Base-by-base conservation (phyloP, 1,140 invertebrate species). In the Drosophila asahinai region DNA sequence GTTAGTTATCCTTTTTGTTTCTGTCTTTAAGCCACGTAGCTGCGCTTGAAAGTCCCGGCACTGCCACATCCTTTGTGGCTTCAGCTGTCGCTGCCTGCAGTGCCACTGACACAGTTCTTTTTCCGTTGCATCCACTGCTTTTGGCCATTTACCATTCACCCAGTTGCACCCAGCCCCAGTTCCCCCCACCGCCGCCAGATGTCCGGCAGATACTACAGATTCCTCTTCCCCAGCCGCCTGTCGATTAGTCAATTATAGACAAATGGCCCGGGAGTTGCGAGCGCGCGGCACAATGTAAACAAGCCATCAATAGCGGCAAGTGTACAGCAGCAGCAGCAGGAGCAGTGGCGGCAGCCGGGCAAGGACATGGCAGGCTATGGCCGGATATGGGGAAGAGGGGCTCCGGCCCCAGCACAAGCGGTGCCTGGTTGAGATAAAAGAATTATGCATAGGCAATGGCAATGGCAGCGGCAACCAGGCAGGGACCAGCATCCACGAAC, bases 191-290 rank as follows among this genome's bases (percentile, higher is more conserved):
- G 6, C 15, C 25, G 3, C 19, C 11, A 25, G 19, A 9, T 14
- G 17, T 30, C 55, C 30, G 25, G 25, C 45, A 59, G 36, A 27
- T 59, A 22, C 47, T n/a, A 51, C 38, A 11, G 33, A n/a, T 36
- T 14, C 40, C 14, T 30, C 58, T 47, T 51, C 15, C 33, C 54
- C 80, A 55, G 80, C 82, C 83, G 83, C 70, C 83, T 73, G 83
- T 83, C 83, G 83, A 86, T 86, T 86, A 86, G 83, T 86, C 83
- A 86, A 86, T 86, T 86, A 86, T 87, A 89, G 83, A 86, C 83
- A 86, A 86, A 86, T 86, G 83, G 83, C 83, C 68, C 60, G 83
- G 80, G 83, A 87, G 77, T 73, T 79, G 74, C 17, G 74, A 60
- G 55, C 30, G 62, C 55, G 66, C 57, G 59, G 75, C 71, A 77